Conservation (phyloP, 2,113 vertebrate species). For the Vireo altiloquus region DNA sequence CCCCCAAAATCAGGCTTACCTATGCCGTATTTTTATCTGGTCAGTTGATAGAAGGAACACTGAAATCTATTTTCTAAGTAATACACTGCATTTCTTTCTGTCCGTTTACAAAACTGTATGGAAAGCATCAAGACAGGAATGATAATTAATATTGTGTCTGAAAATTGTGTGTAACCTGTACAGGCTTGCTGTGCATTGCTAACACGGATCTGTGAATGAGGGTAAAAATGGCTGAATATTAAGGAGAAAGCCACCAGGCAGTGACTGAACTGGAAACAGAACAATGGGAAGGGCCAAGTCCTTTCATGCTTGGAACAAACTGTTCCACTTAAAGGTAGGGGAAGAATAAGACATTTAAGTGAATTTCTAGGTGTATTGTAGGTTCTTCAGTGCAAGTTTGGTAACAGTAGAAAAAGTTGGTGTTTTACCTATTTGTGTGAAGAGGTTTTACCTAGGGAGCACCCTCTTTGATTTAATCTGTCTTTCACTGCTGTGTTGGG, state of each 20-base stretch:
- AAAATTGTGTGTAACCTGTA: background rate
- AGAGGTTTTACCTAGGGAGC: background rate
- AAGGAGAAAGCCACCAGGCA: background rate
- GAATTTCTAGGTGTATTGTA: background rate
- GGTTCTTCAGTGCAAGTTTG: background rate
- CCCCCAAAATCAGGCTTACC: background rate
- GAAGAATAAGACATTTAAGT: background rate
- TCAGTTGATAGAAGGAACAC: background rate
- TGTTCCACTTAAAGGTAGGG: background rate
- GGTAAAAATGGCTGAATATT: background rate
- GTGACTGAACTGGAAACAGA: background rate
- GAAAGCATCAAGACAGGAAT: background rate
- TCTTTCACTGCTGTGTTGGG: background rate
- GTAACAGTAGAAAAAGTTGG: background rate
- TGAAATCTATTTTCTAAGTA: background rate
- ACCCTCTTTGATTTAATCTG: background rate
- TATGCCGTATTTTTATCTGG: background rate
- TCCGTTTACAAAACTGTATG: fast-evolving
- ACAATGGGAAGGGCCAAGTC: background rate
- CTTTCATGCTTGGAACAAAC: background rate
- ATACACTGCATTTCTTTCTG: background rate
- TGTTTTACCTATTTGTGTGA: background rate
- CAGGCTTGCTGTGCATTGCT: background rate
- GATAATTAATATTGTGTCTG: background rate
- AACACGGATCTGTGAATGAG: background rate